These are phyloP conservation scores for Cromileptes altivelis DNA, from an alignment of 2,113 vertebrate genomes.

Conservation along the genomic window DNA sequence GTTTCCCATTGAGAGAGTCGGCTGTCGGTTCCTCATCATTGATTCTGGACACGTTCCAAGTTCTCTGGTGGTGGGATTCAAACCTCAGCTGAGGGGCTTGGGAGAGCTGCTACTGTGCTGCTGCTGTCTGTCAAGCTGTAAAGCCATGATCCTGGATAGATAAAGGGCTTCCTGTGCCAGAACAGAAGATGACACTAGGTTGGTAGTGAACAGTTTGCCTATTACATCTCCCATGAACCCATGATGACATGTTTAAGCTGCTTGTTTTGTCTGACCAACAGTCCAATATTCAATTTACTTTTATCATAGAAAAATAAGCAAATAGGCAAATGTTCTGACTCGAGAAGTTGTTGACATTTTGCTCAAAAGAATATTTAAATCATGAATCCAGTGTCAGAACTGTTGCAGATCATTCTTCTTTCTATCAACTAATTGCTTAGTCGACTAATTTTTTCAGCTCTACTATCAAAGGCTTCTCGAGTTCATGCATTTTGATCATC, in stretches of 20 bases:
- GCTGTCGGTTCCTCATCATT: not conserved
- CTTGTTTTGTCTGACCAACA: not conserved
- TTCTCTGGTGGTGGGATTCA: slow-evolving; percentile 16
- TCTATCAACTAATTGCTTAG: too few relatives aligned
- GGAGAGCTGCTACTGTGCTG: slow-evolving; percentile 10
- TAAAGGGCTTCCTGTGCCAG: slow-evolving; percentile 15
- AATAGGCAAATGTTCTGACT: too few relatives aligned
- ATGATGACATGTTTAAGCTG: not conserved
- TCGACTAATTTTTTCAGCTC: not conserved
- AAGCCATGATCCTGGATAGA: slow-evolving; percentile 22
- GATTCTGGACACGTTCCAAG: not conserved
- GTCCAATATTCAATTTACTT: too few relatives aligned
- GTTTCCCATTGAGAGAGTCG: not conserved
- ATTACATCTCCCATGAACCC: not conserved
- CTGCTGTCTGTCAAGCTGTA: slow-evolving; percentile 8
- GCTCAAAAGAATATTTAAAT: too few relatives aligned
- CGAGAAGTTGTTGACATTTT: too few relatives aligned
- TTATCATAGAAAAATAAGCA: too few relatives aligned
- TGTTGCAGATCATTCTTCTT: too few relatives aligned
- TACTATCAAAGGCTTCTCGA: not conserved
- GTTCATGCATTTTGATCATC: not conserved
- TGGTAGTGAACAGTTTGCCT: not conserved
- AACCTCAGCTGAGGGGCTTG: slow-evolving; percentile 11
- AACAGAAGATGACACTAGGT: not conserved
- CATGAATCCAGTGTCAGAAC: too few relatives aligned